phyloP scores from a whole-genome alignment of 2,888 invertebrate species.

The Scaptomyza polygonia region DNA sequence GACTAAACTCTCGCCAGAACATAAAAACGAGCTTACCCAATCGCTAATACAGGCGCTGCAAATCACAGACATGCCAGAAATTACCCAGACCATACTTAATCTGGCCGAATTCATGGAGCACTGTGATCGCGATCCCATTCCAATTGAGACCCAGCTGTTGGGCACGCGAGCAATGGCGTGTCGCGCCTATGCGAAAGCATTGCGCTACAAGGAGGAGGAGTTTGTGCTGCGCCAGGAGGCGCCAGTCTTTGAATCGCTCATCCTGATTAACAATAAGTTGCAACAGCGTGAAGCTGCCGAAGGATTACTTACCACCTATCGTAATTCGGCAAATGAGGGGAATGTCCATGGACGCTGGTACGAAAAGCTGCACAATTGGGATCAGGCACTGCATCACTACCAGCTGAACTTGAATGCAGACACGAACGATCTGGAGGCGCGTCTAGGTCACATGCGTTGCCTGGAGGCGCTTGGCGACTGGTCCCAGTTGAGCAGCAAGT shows the following conservation, averaged over 20 bases:
- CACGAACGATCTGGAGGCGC: slow-evolving; percentile 90
- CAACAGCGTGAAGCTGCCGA: slow-evolving; percentile 99
- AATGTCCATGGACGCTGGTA: slow-evolving; percentile 95
- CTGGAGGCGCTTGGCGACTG: slow-evolving; percentile 99
- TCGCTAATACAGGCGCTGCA: slow-evolving; percentile 95
- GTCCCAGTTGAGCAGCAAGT: slow-evolving; percentile 93
- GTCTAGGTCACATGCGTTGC: slow-evolving; percentile 96
- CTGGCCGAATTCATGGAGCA: slow-evolving; percentile 99
- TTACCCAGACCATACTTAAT: slow-evolving; percentile 98
- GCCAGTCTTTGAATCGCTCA: slow-evolving; percentile 95
- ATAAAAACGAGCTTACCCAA: slow-evolving; percentile 93
- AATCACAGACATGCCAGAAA: slow-evolving; percentile 97
- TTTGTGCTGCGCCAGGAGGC: slow-evolving; percentile 93
- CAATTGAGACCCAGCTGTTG: slow-evolving; percentile 93
- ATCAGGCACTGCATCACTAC: slow-evolving; percentile 96
- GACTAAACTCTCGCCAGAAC: slow-evolving; percentile 93
- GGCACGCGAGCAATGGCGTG: slow-evolving; percentile 98
- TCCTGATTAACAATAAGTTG: slow-evolving; percentile 98
- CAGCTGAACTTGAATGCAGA: slow-evolving; percentile 89
- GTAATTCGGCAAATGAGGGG: slow-evolving; percentile 88
- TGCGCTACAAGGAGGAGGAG: slow-evolving; percentile 93
- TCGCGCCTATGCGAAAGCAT: slow-evolving; percentile 89
- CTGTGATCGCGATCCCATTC: slow-evolving; percentile 97
- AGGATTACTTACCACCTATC: slow-evolving; percentile 93
- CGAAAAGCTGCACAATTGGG: slow-evolving; percentile 99